Conservation (phyloP, 1,140 invertebrate genomes). For the Drosophila tristis region DNA sequence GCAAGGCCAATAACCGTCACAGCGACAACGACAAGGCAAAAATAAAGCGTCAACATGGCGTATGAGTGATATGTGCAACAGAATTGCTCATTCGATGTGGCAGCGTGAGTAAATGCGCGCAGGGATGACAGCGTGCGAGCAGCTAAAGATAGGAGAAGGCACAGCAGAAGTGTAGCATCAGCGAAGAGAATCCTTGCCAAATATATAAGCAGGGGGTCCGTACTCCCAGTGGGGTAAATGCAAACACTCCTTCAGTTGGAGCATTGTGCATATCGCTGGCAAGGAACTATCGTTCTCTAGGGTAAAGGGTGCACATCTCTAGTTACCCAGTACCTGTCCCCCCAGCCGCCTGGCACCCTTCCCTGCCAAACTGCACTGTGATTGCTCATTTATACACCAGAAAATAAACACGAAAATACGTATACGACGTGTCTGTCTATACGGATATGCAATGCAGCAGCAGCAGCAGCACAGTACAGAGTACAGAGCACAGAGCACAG, state of each 20-base stretch:
- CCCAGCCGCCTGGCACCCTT: conserved; percentile 7
- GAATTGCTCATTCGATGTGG: conserved; percentile 48
- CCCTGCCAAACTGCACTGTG: conserved; percentile 14
- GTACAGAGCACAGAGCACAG: neutral
- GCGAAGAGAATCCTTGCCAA: too few species aligned
- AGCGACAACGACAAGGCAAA: conserved; percentile 45
- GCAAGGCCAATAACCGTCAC: conserved; percentile 65
- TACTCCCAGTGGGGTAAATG: too few species aligned
- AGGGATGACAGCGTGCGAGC: neutral
- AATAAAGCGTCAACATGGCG: conserved; percentile 60
- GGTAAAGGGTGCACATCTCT: too few species aligned
- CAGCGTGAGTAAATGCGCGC: conserved; percentile 30
- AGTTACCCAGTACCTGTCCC: conserved; percentile 23
- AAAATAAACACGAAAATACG: conserved; percentile 13
- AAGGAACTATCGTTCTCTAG: too few species aligned
- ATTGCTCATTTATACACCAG: conserved; percentile 58
- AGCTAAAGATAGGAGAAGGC: neutral
- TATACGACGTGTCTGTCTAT: conserved; percentile 16
- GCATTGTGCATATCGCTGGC: too few species aligned
- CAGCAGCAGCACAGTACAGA: neutral
- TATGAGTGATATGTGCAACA: conserved; percentile 63
- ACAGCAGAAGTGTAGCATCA: too few species aligned
- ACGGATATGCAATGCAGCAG: conserved; percentile 1
- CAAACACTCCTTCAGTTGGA: too few species aligned
- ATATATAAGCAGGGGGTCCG: too few species aligned